Percentiles rank a stretch among this genome's conserved stretches.
phyloP scores from a whole-genome alignment of 2,797 vertebrate species.

The Falco biarmicus region DNA sequence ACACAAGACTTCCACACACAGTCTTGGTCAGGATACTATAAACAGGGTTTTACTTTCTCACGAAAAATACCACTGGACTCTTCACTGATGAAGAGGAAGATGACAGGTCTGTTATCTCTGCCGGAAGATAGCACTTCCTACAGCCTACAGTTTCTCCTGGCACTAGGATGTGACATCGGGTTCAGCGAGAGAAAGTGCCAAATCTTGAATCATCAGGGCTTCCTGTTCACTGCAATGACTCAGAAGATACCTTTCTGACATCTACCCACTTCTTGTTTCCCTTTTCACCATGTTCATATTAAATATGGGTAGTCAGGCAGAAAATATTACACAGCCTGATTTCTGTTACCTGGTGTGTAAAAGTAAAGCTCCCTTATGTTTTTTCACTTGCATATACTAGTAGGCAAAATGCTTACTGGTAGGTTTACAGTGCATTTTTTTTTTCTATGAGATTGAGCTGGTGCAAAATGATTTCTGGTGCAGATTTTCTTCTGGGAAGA shows the following conservation, averaged over 20 bases:
- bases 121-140: neutral
- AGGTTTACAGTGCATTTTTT: neutral
- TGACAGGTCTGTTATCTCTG: neutral
- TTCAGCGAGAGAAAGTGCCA: constrained; percentile 42
- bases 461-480: neutral
- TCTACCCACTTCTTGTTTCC: neutral
- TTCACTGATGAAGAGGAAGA: neutral
- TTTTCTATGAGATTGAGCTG: neutral
- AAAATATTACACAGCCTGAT: neutral
- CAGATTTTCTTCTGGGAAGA: neutral
- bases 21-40: neutral
- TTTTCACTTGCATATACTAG: neutral
- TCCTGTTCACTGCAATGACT: constrained; percentile 15
- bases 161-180: neutral
- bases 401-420: neutral
- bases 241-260: constrained; percentile 35
- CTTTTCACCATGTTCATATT: constrained; percentile 8
- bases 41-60: neutral
- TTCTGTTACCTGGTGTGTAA: neutral
- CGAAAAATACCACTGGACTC: neutral
- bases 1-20: neutral
- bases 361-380: neutral
- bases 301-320: neutral
- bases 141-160: neutral
- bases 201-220: constrained; percentile 53